Evolutionary conservation across 2,888 invertebrate species (phyloP), one percentile per base, ranked within the genome.

Genomic region (Oegoconia quadripuncta): DNA sequence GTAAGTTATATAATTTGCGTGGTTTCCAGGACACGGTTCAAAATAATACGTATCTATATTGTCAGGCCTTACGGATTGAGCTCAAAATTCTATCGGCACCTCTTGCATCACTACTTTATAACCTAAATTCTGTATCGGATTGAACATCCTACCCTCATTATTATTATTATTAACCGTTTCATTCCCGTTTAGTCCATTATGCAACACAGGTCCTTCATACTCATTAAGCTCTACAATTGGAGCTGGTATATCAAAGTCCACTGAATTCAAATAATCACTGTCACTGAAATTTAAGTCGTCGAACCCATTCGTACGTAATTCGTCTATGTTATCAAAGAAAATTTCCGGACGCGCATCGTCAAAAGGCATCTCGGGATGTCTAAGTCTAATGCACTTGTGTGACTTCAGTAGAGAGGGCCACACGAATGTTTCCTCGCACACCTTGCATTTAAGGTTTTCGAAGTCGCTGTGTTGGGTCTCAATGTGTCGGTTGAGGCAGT

Each of bases 81-180:
- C 22, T 56, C 51, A 82, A 56, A 83, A 84, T 42, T 84, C 83
- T 11, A 84, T 79, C 0, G 84, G 84, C 9, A 84, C 84, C 41
- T 83, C 84, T 16, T 81, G 79, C 67, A 79, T 63, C 0, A 78
- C 55, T 11, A 83, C 40, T 26, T 71, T 79, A 50, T 74, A 81
- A 0, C 67, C 67, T 39, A 64, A 52, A 48, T 50, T 61, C n/a
- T 67, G 62, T 5, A 67, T 7, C n/a, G 9, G 22, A 2, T 12
- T 32, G 8, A 23, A 23, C n/a, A n/a, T n/a, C 16, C 35, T 14
- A 12, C 27, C 22, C 1, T 11, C 23, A 50, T 43, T 9, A 20
- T 7, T 9, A 14, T 15, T 23, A 4, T 3, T n/a, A 5, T 33
- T 23, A n/a, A 22, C 11, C 23, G 3, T 14, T 8, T 9, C 14